A percentile compares a stretch with the other conserved stretches of the same genome.
Evolutionary conservation across 2,888 invertebrate species (phyloP).

Genomic region (Tipula vernalis): DNA sequence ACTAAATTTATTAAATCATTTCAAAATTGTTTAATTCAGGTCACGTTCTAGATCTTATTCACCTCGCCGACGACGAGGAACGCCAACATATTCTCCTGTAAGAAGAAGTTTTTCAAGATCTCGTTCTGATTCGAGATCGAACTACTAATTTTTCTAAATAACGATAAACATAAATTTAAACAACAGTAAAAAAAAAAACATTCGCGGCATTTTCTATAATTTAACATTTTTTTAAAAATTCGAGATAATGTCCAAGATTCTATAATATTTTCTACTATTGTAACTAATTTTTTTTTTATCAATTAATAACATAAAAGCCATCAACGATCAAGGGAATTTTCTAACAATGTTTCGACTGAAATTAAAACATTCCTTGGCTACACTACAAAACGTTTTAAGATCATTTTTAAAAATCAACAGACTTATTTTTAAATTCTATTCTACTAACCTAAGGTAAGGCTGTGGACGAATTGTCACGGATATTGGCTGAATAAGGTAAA

Average conservation of each 20-base stretch:
- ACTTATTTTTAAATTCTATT: background rate
- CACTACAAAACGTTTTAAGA: background rate
- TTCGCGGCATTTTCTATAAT: background rate
- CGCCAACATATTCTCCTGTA: constrained; percentile 90
- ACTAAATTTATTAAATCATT: background rate
- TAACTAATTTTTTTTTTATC: background rate
- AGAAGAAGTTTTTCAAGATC: constrained; percentile 73
- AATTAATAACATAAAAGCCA: background rate
- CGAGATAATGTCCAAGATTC: background rate
- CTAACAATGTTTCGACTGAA: background rate
- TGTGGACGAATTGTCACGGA: no score
- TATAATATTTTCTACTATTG: background rate
- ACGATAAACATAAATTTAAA: background rate
- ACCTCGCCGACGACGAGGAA: constrained; percentile 69
- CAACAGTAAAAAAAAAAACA: background rate
- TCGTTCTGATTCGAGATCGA: constrained; percentile 56
- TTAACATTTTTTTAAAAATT: background rate
- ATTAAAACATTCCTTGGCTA: background rate
- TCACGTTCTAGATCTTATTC: constrained; percentile 67
- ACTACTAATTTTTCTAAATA: constrained; percentile 25
- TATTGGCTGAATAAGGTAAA: no score
- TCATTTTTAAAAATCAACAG: background rate
- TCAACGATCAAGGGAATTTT: background rate
- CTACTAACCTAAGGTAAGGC: background rate
- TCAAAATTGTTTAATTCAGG: constrained; percentile 24